Base-by-base conservation (phyloP, 2,888 invertebrate genomes). In the Diloba caeruleocephala region DNA sequence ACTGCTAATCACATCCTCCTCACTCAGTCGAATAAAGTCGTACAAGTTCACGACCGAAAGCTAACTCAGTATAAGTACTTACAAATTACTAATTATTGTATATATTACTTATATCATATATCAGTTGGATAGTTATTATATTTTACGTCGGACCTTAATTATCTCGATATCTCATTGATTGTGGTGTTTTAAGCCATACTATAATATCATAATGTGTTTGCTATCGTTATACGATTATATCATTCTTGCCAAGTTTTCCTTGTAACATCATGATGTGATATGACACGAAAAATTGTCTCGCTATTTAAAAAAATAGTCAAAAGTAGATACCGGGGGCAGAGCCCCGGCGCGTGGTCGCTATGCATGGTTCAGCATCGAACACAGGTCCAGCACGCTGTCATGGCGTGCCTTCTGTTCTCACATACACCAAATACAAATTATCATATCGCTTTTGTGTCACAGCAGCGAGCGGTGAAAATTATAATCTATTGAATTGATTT, bases 271-370 rank as follows among this genome's bases (percentile, higher is more conserved):
- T 53, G 49, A 56, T 50, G 43, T 54, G 9, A 31, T 15, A 15
- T 9, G 9, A 1, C 48, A 58, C 49, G 54, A 60, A 36, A 50
- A 41, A 17, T 49, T 49, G 48, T 56, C 57, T 71, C 31, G 61
- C 74, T 81, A 76, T 81, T 79, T 71, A 63, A 54, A 61, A 66
- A 71, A 79, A 82, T 83, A 80, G 78, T 81, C 81, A 83, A 63
- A 45, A 57, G 54, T 59, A 70, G 64, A 62, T 58, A 60, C 37
- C 43, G 76, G 79, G 84, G 81, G 76, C 87, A 87, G 77, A 87
- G 86, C 86, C 82, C 84, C 55, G 28, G 37, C 59, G 42, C 52
- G 58, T 57, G 60, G 66, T 49, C 70, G 67, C 43, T 36, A 28
- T 14, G 28, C 58, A 42, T 63, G 57, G 58, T 59, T 69, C 69